Evolutionary conservation across 2,888 invertebrate species (phyloP).

Genomic region (Eristalinus aeneus): DNA sequence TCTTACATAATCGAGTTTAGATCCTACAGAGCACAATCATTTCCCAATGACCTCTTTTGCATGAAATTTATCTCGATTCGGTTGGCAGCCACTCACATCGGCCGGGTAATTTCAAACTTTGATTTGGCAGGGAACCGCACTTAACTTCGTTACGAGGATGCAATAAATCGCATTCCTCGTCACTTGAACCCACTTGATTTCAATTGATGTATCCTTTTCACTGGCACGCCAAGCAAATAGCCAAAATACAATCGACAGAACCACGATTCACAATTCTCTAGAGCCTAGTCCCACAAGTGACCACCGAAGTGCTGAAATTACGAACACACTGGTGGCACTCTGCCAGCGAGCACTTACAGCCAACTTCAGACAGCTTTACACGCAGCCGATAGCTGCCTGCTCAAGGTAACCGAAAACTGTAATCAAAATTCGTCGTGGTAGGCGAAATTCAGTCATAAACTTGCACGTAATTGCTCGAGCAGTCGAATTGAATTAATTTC

Average conservation of each 20-base stretch:
- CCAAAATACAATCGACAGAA: conserved; percentile 13
- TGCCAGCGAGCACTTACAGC: conserved; percentile 9
- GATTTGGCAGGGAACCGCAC: conserved; percentile 51
- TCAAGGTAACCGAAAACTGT: conserved; percentile 16
- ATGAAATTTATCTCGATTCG: conserved; percentile 50
- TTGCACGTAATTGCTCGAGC: conserved; percentile 11
- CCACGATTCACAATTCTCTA: neutral
- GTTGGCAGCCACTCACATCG: conserved; percentile 51
- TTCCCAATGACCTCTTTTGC: conserved; percentile 46
- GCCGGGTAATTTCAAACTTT: conserved; percentile 34
- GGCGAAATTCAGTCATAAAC: conserved; percentile 26
- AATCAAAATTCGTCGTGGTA: conserved; percentile 32
- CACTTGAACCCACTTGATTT: conserved; percentile 28
- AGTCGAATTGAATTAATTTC: conserved; percentile 45
- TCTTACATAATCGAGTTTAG: conserved; percentile 36
- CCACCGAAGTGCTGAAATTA: neutral
- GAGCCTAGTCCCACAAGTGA: neutral
- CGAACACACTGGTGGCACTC: conserved; percentile 14
- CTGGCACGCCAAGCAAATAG: conserved; percentile 19
- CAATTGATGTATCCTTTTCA: conserved; percentile 14
- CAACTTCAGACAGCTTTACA: neutral
- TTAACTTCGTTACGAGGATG: conserved; percentile 20
- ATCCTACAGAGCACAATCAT: conserved; percentile 18
- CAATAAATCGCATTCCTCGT: conserved; percentile 26
- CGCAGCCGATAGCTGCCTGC: neutral